Evolutionary conservation across 2,888 invertebrate species (phyloP).

Genomic region (Napeogenes sylphis): DNA sequence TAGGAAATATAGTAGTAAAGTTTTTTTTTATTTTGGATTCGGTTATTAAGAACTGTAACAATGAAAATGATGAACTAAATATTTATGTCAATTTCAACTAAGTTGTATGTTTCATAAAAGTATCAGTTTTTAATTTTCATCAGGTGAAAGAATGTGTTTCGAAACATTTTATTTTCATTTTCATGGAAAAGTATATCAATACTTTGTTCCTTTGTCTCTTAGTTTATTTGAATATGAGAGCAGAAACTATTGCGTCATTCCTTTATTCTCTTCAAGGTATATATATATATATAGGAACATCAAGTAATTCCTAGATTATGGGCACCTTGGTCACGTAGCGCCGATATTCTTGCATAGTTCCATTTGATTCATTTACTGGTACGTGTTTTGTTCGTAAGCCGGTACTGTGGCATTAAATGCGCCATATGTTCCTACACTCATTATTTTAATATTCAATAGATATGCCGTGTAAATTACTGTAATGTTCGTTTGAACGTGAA

Average conservation of each 20-base stretch:
- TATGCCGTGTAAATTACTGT: conserved; percentile 47
- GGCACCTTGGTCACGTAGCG: conserved; percentile 52
- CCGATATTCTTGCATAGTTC: conserved; percentile 38
- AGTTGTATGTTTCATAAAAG: no score
- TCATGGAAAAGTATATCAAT: no score
- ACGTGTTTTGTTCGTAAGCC: conserved; percentile 47
- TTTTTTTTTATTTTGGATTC: no score
- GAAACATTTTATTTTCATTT: no score
- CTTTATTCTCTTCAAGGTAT: conserved; percentile 25
- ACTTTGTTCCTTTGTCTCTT: conserved; percentile 29
- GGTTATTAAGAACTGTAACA: no score
- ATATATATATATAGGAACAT: not conserved
- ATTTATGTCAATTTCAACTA: no score
- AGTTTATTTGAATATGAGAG: no score
- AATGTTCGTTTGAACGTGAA: conserved; percentile 9
- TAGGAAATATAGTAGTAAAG: no score
- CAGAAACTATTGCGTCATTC: conserved; percentile 28
- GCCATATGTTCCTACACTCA: conserved; percentile 41
- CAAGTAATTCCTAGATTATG: conserved; percentile 44
- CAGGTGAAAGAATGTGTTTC: no score
- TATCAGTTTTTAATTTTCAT: no score
- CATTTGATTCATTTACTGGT: conserved; percentile 53
- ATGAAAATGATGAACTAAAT: no score
- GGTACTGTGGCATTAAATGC: conserved; percentile 41
- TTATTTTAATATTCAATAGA: conserved; percentile 44